Evolutionary conservation across 2,797 vertebrate species (phyloP), one percentile per base, ranked within the genome.

Genomic region (Scarus forsteni): DNA sequence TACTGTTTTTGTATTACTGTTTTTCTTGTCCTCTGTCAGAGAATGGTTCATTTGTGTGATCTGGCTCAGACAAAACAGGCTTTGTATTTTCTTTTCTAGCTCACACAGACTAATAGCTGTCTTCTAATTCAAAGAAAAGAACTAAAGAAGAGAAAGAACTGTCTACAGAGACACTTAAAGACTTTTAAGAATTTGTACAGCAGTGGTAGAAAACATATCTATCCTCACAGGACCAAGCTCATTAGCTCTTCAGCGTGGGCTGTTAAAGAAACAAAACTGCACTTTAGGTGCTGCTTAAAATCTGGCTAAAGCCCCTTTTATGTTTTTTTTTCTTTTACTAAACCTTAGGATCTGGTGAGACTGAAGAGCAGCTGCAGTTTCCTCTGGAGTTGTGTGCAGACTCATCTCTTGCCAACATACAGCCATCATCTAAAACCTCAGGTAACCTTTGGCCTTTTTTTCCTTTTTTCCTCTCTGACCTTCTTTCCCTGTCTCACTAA

Each of bases 291-390:
- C 3, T 56, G 14, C 61, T 57, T 69, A 36, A 58, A 38, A 54
- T 54, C 13, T 8, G 36, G 8, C 51, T 19, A n/a, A 67, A 58
- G n/a, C 14, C 40, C 12, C 7, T 36, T n/a, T 27, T 14, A 3
- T 68, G 10, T 51, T 16, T 54, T 12, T 62, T 2, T 55, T 34
- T 42, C n/a, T n/a, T n/a, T n/a, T n/a, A n/a, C 8, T 75, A 3
- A 69, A 36, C 78, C 84, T 61, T 75, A 97, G 97, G 92, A 44
- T 94, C 93, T 67, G 83, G 92, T 66, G 98, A 99, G 80, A 95
- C 93, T 10, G 98, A 99, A 68, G 98, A 99, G 51, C 97, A 97
- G 75, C 94, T 99, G 43, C 98, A 99, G 62, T 99, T 99, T 86
- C 90, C 97, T 0, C 10, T 99, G 93, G 98, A 99, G 86, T 94